phyloP scores from a whole-genome alignment of 2,888 invertebrate genomes.

The Lepeophtheirus nordmannii region DNA sequence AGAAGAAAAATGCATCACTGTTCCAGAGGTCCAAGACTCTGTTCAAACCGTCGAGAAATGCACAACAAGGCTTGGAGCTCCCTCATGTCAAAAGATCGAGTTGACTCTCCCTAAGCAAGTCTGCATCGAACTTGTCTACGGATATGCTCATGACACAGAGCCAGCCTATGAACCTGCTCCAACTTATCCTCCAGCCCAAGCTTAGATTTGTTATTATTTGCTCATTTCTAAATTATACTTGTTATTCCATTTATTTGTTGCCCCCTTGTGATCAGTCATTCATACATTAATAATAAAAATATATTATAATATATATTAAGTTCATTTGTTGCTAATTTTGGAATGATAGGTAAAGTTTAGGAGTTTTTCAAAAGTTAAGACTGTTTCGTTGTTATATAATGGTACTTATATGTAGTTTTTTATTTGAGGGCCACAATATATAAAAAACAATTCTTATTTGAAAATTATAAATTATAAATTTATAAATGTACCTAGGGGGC shows the following conservation, averaged over 20 bases:
- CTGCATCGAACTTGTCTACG: conserved; percentile 23
- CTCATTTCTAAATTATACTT: not conserved
- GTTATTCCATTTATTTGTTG: not conserved
- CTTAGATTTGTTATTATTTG: not conserved
- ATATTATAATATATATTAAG: too few relatives aligned
- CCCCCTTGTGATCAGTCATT: too few relatives aligned
- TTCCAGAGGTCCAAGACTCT: conserved; percentile 20
- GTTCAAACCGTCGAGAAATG: conserved; percentile 24
- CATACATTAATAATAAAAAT: too few relatives aligned
- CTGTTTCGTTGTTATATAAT: too few relatives aligned
- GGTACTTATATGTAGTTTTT: too few relatives aligned
- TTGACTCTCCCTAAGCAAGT: conserved; percentile 24
- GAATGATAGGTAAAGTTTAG: too few relatives aligned
- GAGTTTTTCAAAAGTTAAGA: too few relatives aligned
- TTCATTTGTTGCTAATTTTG: too few relatives aligned
- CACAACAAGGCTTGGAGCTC: conserved; percentile 3
- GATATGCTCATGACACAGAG: conserved; percentile 17
- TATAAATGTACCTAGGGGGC: too few relatives aligned
- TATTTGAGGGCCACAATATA: too few relatives aligned
- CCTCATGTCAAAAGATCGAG: conserved; percentile 22
- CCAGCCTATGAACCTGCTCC: conserved; percentile 5
- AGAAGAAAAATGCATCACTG: conserved; percentile 24
- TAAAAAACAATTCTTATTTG: too few relatives aligned
- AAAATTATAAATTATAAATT: too few relatives aligned
- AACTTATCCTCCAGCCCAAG: not conserved